Evolutionary conservation across 2,888 invertebrate species (phyloP), one percentile per base, ranked within the genome.

Genomic region (Crossocerus cetratus): DNA sequence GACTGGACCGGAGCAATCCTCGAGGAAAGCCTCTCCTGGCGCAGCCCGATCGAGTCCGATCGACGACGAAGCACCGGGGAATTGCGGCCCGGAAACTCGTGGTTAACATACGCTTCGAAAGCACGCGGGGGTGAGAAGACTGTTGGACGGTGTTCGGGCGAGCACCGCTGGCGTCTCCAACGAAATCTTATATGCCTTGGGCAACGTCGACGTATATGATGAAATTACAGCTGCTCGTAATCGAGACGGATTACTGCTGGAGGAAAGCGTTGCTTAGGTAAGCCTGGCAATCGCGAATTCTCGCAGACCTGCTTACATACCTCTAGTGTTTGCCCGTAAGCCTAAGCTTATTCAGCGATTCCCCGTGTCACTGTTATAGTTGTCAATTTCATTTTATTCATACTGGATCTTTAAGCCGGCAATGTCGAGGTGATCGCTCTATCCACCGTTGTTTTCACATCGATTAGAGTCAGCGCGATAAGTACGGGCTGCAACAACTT

Each of bases 221-320:
- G 89, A 89, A 89, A 88, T 86, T 89, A 71, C 89, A 89, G 85
- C 72, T 89, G 77, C 81, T 89, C 64, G 89, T 89, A 69, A 88
- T 89, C 77, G 88, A 89, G 82, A 89, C 89, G 71, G 88, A 89
- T 81, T 86, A 89, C 77, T 86, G 88, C 69, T 89, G 89, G 88
- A 86, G 87, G 83, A 89, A 89, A 79, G 89, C 89, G 55, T 78
- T 88, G 77, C 83, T 89, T 77, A 89, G 89, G 89, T 89, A 76
- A 88, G 82, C 11, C 65, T 21, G 53, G 60, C 44, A 16, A 66
- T 72, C 58, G 56, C 32, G 58, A 23, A 60, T 65, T 76, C 43
- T 62, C 42, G 45, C 20, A 65, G 68, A 74, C 68, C 71, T 63
- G 65, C 67, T 76, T 76, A 63, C 32, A 8, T 65, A 64, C 53